Percentiles rank a stretch among this genome's conserved stretches.
phyloP scores from a whole-genome alignment of 2,888 invertebrate genomes.

The Panopea generosa region DNA sequence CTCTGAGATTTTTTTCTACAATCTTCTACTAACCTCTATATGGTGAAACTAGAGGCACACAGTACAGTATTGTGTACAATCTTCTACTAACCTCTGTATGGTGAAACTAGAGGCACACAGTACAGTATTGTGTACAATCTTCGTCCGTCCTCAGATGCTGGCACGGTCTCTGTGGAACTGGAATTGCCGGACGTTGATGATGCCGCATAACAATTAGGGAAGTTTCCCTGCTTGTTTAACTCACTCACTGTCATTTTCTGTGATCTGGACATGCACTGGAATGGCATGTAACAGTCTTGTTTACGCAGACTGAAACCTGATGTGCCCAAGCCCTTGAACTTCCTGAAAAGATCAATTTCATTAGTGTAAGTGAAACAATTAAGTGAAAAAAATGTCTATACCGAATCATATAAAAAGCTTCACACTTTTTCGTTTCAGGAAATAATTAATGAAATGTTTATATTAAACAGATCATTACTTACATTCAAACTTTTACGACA shows the following conservation, averaged over 20 bases:
- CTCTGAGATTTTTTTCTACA: too few relatives aligned
- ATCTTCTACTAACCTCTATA: too few relatives aligned
- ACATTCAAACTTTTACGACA: too few relatives aligned
- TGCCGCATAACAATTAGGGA: constrained; percentile 39
- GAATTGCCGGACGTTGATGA: constrained; percentile 49
- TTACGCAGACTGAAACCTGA: constrained; percentile 74
- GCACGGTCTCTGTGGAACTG: constrained; percentile 27
- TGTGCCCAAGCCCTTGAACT: constrained; percentile 70
- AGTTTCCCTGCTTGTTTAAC: constrained; percentile 80
- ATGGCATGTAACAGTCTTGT: constrained; percentile 61
- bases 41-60: constrained; percentile 90
- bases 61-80: constrained; percentile 88
- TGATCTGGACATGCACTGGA: constrained; percentile 56
- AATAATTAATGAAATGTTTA: too few relatives aligned
- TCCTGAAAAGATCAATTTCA: constrained; percentile 54
- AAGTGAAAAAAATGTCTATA: too few relatives aligned
- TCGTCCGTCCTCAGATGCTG: constrained; percentile 11
- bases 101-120: constrained; percentile 91
- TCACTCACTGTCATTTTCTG: constrained; percentile 54
- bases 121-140: constrained; percentile 87
- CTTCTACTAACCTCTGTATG: too few relatives aligned
- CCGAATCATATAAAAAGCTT: too few relatives aligned
- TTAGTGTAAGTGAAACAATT: too few relatives aligned
- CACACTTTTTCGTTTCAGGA: too few relatives aligned
- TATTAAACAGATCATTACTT: too few relatives aligned